A percentile compares a stretch with the other conserved stretches of the same genome.
These are phyloP conservation scores for Agrochola litura DNA, from an alignment of 2,888 invertebrate species.

Conservation along the genomic window DNA sequence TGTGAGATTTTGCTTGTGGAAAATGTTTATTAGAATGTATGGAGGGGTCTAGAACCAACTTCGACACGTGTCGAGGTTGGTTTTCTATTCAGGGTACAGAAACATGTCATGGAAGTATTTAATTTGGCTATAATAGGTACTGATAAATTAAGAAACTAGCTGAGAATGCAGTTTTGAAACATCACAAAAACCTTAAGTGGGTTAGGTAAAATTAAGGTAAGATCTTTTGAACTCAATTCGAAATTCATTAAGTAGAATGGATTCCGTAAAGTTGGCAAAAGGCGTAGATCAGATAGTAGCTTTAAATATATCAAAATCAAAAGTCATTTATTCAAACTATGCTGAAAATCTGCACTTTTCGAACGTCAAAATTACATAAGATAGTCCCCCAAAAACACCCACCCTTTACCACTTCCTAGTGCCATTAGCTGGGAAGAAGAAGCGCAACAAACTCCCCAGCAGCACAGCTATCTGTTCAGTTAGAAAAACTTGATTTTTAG, in stretches of 20 bases:
- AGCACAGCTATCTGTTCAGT: no score
- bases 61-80: background rate
- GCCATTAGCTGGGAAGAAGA: no score
- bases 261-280: background rate
- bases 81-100: background rate
- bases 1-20: conserved; percentile 35
- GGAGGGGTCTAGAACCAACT: background rate
- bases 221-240: background rate
- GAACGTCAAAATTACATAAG: no score
- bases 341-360: no score
- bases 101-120: background rate
- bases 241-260: background rate
- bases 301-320: background rate
- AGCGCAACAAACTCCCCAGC: no score
- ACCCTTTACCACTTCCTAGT: no score
- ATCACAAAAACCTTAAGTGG: background rate
- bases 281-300: background rate
- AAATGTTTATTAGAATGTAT: conserved; percentile 35
- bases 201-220: background rate
- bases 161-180: background rate
- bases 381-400: no score
- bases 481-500: no score
- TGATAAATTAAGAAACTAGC: background rate
- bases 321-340: no score
- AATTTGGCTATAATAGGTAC: background rate